Evolutionary conservation across 2,113 vertebrate genomes (phyloP).

Genomic region (Lepidothrix coronata): DNA sequence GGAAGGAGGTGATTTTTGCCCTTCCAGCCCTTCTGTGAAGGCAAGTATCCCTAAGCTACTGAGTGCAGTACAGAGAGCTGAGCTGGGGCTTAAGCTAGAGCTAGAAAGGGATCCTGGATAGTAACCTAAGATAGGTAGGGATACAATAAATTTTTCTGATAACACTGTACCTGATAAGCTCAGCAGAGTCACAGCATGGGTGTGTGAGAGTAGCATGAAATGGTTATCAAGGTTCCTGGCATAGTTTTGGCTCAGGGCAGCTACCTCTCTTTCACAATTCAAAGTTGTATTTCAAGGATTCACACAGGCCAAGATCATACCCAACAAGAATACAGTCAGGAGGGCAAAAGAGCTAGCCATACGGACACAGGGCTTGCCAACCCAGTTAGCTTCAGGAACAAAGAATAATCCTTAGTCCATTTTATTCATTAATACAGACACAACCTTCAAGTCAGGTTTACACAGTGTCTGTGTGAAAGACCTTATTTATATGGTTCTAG

Average conservation of each 20-base stretch:
- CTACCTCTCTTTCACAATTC: background rate
- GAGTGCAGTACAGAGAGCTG: background rate
- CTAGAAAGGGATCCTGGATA: background rate
- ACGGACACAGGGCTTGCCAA: background rate
- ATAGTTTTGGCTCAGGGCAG: background rate
- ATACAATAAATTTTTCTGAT: background rate
- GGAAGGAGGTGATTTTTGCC: background rate
- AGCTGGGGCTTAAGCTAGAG: background rate
- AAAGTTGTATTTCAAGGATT: background rate
- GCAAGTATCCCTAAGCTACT: background rate
- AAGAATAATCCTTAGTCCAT: background rate
- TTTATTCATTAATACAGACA: background rate
- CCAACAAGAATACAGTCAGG: background rate
- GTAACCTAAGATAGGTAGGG: background rate
- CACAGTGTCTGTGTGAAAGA: background rate
- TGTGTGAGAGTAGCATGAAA: accelerated
- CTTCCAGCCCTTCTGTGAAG: background rate
- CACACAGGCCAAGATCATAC: background rate
- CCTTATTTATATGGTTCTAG: background rate
- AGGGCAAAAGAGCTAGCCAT: background rate
- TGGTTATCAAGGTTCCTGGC: background rate
- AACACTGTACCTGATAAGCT: background rate
- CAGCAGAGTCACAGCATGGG: background rate
- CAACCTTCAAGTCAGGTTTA: background rate
- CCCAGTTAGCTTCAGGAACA: background rate